phyloP scores from a whole-genome alignment of 2,113 vertebrate genomes.

The Paramisgurnus dabryanus region DNA sequence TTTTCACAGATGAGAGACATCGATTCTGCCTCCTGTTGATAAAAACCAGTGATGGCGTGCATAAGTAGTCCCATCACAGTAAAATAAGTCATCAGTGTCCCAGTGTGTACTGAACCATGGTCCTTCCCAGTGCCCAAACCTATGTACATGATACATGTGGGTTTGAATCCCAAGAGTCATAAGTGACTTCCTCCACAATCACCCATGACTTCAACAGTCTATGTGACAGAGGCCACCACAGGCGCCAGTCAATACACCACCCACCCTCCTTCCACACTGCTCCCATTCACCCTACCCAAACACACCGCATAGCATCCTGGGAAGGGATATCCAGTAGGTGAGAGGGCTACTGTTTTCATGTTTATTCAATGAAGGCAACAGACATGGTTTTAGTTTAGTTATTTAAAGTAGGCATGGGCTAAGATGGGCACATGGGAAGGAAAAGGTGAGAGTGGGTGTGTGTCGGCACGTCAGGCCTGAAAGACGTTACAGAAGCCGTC shows the following conservation, averaged over 20 bases:
- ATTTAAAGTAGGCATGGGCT: conserved; percentile 39
- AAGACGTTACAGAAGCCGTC: not conserved
- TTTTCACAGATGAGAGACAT: too few species aligned
- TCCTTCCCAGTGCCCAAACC: too few species aligned
- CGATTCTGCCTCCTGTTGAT: too few species aligned
- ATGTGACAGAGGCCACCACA: conserved; percentile 41
- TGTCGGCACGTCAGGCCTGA: not conserved
- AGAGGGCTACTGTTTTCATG: conserved; percentile 25
- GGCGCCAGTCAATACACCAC: conserved; percentile 60
- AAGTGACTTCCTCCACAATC: not conserved
- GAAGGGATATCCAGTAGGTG: not conserved
- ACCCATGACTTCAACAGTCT: conserved; percentile 1
- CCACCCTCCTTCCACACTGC: conserved; percentile 58
- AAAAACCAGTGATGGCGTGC: too few species aligned
- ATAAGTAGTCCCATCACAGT: too few species aligned
- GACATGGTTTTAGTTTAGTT: conserved; percentile 44
- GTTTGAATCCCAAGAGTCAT: not conserved
- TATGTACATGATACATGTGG: not conserved
- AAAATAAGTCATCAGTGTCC: too few species aligned
- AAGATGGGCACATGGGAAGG: conserved; percentile 5
- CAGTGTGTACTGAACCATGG: too few species aligned
- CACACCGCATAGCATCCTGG: conserved; percentile 6
- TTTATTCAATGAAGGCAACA: conserved; percentile 48
- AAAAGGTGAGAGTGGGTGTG: conserved; percentile 20
- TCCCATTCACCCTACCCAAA: conserved; percentile 58